Conservation (phyloP, 2,797 vertebrate genomes). For the Bucorvus abyssinicus region DNA sequence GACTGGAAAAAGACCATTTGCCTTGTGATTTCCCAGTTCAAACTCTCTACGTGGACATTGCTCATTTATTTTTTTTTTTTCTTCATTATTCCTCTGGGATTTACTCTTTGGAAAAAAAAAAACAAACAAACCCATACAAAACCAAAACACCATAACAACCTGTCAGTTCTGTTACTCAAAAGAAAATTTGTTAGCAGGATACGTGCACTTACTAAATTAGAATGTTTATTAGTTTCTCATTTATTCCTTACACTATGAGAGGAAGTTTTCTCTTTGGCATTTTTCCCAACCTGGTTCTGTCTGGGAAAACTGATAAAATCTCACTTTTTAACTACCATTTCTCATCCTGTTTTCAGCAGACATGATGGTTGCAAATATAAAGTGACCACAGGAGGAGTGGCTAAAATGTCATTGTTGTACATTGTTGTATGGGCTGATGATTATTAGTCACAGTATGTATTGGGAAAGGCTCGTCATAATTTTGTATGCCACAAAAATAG, state of each 20-base stretch:
- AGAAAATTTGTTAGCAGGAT: slow-evolving; percentile 4
- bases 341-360: slow-evolving; percentile 7
- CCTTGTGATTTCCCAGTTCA: neutral
- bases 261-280: neutral
- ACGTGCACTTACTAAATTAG: neutral
- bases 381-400: slow-evolving; percentile 35
- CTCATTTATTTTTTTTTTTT: neutral
- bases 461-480: slow-evolving; percentile 41
- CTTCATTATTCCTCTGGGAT: neutral
- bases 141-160: neutral
- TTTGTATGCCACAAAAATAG: slow-evolving; percentile 11
- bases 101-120: neutral
- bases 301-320: slow-evolving; percentile 50
- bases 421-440: neutral
- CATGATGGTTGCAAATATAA: slow-evolving; percentile 30
- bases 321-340: slow-evolving; percentile 22
- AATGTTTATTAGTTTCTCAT: slow-evolving; percentile 13
- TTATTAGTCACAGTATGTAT: slow-evolving; percentile 37
- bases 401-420: neutral
- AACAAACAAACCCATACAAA: neutral
- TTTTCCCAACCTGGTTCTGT: neutral
- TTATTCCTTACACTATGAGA: neutral
- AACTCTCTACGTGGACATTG: neutral
- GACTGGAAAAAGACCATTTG: neutral
- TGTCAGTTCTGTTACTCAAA: neutral